A percentile compares a stretch with the other conserved stretches of the same genome.
These are phyloP conservation scores for Melinaea marsaeus DNA, from an alignment of 2,888 invertebrate genomes.

Conservation along the genomic window DNA sequence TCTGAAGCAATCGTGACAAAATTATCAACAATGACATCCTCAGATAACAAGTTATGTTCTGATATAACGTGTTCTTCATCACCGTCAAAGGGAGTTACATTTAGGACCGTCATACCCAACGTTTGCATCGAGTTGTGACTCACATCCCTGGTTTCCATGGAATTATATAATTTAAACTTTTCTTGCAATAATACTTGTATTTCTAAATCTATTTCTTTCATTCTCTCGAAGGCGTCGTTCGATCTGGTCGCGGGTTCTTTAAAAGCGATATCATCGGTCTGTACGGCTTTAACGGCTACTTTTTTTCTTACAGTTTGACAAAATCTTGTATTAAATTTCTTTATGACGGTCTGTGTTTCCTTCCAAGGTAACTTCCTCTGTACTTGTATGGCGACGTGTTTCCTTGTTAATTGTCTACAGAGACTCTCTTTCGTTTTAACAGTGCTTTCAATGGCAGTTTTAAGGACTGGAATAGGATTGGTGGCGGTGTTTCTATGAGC, in stretches of 20 bases:
- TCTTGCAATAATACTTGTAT: conserved; percentile 77
- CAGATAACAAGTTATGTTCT: conserved; percentile 34
- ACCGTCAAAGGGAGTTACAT: conserved; percentile 46
- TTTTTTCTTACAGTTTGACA: conserved; percentile 52
- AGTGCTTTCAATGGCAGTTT: conserved; percentile 40
- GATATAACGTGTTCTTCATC: conserved; percentile 36
- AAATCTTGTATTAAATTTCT: conserved; percentile 37
- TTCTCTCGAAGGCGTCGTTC: conserved; percentile 69
- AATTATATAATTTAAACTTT: conserved; percentile 77
- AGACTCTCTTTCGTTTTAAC: conserved; percentile 36
- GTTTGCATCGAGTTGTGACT: conserved; percentile 49
- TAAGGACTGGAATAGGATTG: conserved; percentile 35
- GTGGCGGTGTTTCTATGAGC: conserved; percentile 58
- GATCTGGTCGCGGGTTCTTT: conserved; percentile 39
- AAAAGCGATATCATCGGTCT: conserved; percentile 47
- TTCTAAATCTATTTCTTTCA: conserved; percentile 79
- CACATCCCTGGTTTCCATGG: conserved; percentile 61
- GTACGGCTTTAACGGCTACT: conserved; percentile 40
- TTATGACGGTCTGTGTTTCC: conserved; percentile 52
- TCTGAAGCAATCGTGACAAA: conserved; percentile 65
- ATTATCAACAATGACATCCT: conserved; percentile 58
- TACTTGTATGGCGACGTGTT: conserved; percentile 47
- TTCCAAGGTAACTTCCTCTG: conserved; percentile 43
- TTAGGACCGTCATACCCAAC: conserved; percentile 67
- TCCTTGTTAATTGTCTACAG: conserved; percentile 36